These are phyloP conservation scores for Teleogryllus oceanicus DNA, from an alignment of 2,888 invertebrate genomes.

Conservation along the genomic window DNA sequence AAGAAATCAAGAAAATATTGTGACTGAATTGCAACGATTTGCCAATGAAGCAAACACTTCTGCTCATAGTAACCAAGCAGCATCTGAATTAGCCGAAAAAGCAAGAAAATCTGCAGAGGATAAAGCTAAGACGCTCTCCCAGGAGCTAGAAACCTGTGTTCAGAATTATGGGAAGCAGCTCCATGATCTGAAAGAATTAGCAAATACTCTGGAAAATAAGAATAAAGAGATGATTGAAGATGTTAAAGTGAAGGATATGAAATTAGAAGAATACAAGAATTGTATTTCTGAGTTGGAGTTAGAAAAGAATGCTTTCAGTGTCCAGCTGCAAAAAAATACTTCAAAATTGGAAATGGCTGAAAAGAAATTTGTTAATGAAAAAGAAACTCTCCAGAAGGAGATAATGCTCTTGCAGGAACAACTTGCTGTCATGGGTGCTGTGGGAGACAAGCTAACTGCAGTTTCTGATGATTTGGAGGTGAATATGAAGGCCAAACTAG, in stretches of 20 bases:
- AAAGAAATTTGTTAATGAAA: not conserved
- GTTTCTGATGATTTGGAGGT: not conserved
- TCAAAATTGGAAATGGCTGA: slow-evolving; percentile 23
- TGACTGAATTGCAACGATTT: slow-evolving; percentile 43
- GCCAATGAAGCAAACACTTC: slow-evolving; percentile 39
- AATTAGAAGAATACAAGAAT: not conserved
- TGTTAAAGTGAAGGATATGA: not conserved
- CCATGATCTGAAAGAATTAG: not conserved
- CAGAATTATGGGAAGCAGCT: not conserved
- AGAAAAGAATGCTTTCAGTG: not conserved
- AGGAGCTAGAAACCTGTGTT: not conserved
- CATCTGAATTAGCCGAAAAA: slow-evolving; percentile 20
- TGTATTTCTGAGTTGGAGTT: not conserved
- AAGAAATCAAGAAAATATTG: slow-evolving; percentile 51
- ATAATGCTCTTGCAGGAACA: not conserved
- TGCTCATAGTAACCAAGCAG: not conserved
- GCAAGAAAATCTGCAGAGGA: not conserved
- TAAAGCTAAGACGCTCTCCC: slow-evolving; percentile 12
- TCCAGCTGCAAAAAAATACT: slow-evolving; percentile 31
- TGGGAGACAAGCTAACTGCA: not conserved
- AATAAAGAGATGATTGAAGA: not conserved
- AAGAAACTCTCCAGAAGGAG: not conserved
- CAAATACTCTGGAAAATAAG: not conserved
- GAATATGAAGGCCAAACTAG: not conserved
- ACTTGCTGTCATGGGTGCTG: not conserved